These are phyloP conservation scores for Neelides sp. DNA, from an alignment of 1,140 invertebrate genomes.

Conservation along the genomic window DNA sequence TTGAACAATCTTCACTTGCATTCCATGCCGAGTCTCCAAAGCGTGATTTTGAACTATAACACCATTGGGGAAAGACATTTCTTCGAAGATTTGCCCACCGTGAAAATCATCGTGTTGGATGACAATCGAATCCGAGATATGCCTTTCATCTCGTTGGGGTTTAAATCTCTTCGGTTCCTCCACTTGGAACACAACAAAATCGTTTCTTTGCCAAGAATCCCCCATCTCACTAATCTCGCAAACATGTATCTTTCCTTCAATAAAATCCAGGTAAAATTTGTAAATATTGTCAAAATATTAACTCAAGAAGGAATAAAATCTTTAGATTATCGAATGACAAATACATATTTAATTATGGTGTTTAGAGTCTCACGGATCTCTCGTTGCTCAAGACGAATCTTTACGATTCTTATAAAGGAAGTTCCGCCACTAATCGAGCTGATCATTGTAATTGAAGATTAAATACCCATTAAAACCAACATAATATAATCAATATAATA, in stretches of 20 bases:
- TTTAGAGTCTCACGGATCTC: too few species aligned
- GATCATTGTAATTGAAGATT: too few species aligned
- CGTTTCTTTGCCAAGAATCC: slow-evolving; percentile 14
- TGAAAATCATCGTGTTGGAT: slow-evolving; percentile 20
- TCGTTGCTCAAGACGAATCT: too few species aligned
- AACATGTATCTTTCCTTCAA: slow-evolving; percentile 20
- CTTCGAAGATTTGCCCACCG: slow-evolving; percentile 12
- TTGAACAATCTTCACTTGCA: slow-evolving; percentile 17
- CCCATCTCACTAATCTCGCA: slow-evolving; percentile 19
- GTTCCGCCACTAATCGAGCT: too few species aligned
- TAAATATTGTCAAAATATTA: too few species aligned
- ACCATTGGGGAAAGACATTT: slow-evolving; percentile 11
- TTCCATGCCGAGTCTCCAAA: slow-evolving; percentile 17
- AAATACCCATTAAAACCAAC: too few species aligned
- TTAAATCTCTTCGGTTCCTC: slow-evolving; percentile 18
- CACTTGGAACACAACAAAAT: slow-evolving; percentile 27
- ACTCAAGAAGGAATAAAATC: too few species aligned
- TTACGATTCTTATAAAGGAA: too few species aligned
- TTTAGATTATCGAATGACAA: too few species aligned
- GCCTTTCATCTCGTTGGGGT: slow-evolving; percentile 15
- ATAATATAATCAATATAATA: too few species aligned
- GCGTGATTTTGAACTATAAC: slow-evolving; percentile 22
- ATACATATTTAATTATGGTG: too few species aligned
- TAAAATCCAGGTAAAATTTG: slow-evolving; percentile 25
- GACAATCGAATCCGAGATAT: slow-evolving; percentile 22